These are phyloP conservation scores for Harpagifer antarcticus DNA, from an alignment of 2,797 vertebrate species.

Conservation along the genomic window DNA sequence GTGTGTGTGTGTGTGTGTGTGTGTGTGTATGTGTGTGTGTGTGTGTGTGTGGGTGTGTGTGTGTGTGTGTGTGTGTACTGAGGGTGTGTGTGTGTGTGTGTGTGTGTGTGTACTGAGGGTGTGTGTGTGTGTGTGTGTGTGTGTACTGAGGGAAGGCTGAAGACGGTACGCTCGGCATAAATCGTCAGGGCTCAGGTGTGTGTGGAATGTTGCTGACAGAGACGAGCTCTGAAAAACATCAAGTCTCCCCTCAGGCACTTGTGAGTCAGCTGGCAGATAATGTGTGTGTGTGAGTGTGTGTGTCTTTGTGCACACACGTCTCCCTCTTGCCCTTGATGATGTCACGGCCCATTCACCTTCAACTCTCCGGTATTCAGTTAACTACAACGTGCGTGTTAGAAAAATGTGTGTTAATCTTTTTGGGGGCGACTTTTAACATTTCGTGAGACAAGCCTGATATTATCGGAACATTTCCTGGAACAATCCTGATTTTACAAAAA, in stretches of 20 bases:
- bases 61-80: no score
- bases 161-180: slow-evolving; percentile 36
- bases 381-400: not conserved
- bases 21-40: no score
- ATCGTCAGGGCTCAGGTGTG: slow-evolving; percentile 65
- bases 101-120: no score
- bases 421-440: slow-evolving; percentile 4
- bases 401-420: slow-evolving; percentile 24
- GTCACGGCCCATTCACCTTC: slow-evolving; percentile 50
- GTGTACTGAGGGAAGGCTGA: not conserved
- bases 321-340: slow-evolving; percentile 16
- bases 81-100: no score
- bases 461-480: slow-evolving; percentile 1
- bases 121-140: slow-evolving; percentile 1
- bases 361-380: slow-evolving; percentile 29
- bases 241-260: slow-evolving; percentile 63
- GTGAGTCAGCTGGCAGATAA: slow-evolving; percentile 74
- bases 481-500: slow-evolving; percentile 1
- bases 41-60: no score
- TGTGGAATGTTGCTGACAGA: slow-evolving; percentile 70
- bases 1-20: slow-evolving; percentile 7
- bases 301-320: not conserved
- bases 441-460: not conserved
- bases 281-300: slow-evolving; percentile 29
- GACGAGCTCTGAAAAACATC: slow-evolving; percentile 51